A percentile compares a stretch with the other conserved stretches of the same genome.
These are phyloP conservation scores for Oligia latruncula DNA, from an alignment of 2,888 invertebrate genomes.

Conservation along the genomic window DNA sequence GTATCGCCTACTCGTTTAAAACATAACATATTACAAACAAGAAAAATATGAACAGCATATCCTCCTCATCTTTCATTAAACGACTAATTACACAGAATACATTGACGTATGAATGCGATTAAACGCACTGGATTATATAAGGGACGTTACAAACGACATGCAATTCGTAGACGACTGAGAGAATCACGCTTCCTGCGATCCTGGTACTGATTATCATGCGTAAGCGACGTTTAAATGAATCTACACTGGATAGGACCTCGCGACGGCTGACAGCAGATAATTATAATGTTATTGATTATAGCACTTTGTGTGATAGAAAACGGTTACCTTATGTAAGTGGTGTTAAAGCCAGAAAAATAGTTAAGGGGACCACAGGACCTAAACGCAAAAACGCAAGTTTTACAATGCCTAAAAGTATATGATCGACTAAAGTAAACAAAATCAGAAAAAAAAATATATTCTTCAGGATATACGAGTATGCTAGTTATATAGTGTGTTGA, in stretches of 20 bases:
- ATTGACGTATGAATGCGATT: slow-evolving; percentile 31
- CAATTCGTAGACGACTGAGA: slow-evolving; percentile 25
- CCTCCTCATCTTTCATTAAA: slow-evolving; percentile 4
- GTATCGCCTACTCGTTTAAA: background rate
- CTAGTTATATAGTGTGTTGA: no score
- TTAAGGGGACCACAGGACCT: no score
- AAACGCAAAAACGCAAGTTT: no score
- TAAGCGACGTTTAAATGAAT: slow-evolving; percentile 41
- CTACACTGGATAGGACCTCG: slow-evolving; percentile 13
- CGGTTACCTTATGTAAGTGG: no score
- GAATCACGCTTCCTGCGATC: slow-evolving; percentile 44
- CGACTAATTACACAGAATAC: slow-evolving; percentile 34
- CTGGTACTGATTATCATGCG: slow-evolving; percentile 16
- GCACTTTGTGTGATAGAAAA: background rate
- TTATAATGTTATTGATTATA: slow-evolving; percentile 5
- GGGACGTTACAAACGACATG: slow-evolving; percentile 24
- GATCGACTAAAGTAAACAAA: no score
- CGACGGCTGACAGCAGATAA: background rate
- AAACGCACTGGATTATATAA: slow-evolving; percentile 27
- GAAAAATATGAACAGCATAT: slow-evolving; percentile 1
- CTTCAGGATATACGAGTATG: no score
- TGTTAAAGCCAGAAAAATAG: background rate
- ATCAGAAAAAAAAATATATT: no score
- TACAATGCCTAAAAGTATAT: no score
- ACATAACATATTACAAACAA: background rate